Base-by-base conservation (phyloP, 1,140 invertebrate species). In the Heliconius melpomene region DNA sequence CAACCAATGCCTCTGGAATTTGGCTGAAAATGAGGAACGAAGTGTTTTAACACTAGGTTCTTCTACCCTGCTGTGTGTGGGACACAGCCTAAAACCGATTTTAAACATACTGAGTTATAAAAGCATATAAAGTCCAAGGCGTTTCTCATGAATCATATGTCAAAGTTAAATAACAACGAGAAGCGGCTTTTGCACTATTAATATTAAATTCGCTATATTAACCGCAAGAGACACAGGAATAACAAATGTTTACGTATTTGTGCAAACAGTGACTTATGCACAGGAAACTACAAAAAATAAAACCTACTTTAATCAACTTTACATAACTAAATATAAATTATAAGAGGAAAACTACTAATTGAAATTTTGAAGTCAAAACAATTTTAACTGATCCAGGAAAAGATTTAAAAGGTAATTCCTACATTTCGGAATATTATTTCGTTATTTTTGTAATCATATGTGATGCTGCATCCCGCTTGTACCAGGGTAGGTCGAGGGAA, bases 1-100 rank as follows among this genome's bases (percentile, higher is more conserved):
- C 7, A 57, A 57, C 20, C 54, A 57, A 57, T 57, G 7, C n/a
- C 8, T 23, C 20, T 46, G 11, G 2, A 57, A 57, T 52, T 52
- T 16, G 18, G 50, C 16, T 0, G 18, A 23, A 23, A 57, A 9
- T 20, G 20, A 3, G 54, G 54, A 57, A 9, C 54, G 54, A n/a
- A 57, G n/a, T 57, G 54, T 57, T n/a, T 54, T 23, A 57, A 57
- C 54, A 57, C 8, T 57, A 57, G n/a, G 54, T 57, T 57, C n/a
- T 20, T 7, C 54, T 57, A 57, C 7, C 54, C n/a, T 57, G 54
- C n/a, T n/a, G 3, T n/a, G n/a, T 57, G 54, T 20, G 54, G 54
- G n/a, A 57, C n/a, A 23, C 20, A 57, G 54, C 54, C 1, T 57
- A 9, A 57, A 57, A 3, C 52, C 20, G 40, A 46, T 46, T 46